A percentile compares a stretch with the other conserved stretches of the same genome.
Evolutionary conservation across 2,113 vertebrate species (phyloP).

Genomic region (Pyrgilauda ruficollis): DNA sequence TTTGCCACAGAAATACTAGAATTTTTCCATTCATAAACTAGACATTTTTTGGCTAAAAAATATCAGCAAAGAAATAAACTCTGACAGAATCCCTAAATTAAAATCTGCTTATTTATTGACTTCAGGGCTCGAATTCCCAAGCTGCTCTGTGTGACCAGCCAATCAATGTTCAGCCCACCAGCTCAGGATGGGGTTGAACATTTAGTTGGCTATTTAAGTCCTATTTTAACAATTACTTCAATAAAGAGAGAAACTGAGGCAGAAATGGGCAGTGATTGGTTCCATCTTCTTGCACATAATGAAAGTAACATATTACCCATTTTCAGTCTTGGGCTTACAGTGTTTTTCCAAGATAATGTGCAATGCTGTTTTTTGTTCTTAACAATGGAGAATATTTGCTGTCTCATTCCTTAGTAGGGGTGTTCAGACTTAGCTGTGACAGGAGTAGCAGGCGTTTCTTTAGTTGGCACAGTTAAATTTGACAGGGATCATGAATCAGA

Average conservation of each 20-base stretch:
- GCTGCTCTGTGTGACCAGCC: neutral
- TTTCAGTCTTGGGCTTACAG: neutral
- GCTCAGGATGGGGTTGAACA: neutral
- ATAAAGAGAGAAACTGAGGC: neutral
- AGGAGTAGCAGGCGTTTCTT: neutral
- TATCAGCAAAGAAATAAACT: neutral
- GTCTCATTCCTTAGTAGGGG: neutral
- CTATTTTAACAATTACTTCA: neutral
- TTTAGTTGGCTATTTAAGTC: neutral
- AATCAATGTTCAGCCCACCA: neutral
- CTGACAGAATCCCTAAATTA: neutral
- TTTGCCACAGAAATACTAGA: neutral
- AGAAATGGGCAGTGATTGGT: neutral
- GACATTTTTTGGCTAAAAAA: neutral
- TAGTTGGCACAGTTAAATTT: neutral
- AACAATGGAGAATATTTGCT: neutral
- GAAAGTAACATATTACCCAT: neutral
- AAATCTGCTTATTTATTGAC: neutral
- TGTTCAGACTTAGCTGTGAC: neutral
- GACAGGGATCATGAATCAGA: constrained; percentile 15
- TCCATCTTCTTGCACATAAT: neutral
- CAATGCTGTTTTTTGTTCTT: neutral
- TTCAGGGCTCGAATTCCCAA: neutral
- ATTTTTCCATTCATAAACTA: neutral
- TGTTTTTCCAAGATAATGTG: neutral